Percentiles rank a stretch among this genome's conserved stretches.
Evolutionary conservation across 2,113 vertebrate genomes (phyloP).

Genomic region (Verasper variegatus): DNA sequence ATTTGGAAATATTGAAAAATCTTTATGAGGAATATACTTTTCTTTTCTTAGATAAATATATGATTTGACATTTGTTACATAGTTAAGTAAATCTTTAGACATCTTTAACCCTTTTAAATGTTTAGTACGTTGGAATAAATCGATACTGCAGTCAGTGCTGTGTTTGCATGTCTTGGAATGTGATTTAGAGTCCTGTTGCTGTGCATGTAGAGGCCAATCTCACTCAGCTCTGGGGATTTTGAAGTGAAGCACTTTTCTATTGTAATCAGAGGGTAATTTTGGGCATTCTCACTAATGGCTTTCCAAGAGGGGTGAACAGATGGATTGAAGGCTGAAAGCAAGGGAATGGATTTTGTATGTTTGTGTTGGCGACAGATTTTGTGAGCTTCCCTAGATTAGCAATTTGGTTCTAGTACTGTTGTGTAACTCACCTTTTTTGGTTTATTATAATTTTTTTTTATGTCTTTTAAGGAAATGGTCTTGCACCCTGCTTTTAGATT

Average conservation of each 20-base stretch:
- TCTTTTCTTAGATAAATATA: background rate
- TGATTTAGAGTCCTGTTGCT: background rate
- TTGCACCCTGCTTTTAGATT: background rate
- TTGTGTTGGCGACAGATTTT: background rate
- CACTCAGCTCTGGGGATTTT: background rate
- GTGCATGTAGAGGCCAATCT: background rate
- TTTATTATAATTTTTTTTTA: background rate
- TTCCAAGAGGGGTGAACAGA: background rate
- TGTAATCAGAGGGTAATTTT: conserved; percentile 1
- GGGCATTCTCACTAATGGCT: background rate
- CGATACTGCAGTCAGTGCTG: background rate
- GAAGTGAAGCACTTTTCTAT: background rate
- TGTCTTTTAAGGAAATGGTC: background rate
- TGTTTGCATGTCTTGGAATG: background rate
- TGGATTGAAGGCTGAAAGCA: background rate
- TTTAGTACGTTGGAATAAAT: background rate
- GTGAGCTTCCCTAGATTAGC: background rate
- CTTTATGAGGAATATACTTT: too few relatives aligned
- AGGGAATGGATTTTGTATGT: background rate
- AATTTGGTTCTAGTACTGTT: background rate
- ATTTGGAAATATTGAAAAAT: too few relatives aligned
- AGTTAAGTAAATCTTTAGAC: background rate
- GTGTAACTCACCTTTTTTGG: background rate
- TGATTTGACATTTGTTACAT: background rate
- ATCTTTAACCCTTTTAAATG: background rate